phyloP scores from a whole-genome alignment of 92 coral and sea anemone species.

The Epizoanthus rinbou region DNA sequence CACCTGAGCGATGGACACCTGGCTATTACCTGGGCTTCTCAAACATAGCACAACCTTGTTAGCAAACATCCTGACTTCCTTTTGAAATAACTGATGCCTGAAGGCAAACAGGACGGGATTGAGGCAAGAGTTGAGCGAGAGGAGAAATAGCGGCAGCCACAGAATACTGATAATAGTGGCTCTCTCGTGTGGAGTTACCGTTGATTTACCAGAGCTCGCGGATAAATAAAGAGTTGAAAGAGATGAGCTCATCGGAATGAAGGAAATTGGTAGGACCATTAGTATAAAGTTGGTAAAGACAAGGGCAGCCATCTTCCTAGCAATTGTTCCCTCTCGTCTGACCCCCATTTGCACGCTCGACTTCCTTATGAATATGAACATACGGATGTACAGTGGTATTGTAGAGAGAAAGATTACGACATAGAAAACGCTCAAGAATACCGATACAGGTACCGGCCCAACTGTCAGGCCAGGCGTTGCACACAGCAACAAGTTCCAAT shows the following conservation, averaged over 20 bases:
- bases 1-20: too few species aligned
- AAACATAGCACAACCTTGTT: not conserved
- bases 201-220: not conserved
- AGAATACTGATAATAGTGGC: conserved; percentile 9
- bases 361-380: conserved; percentile 11
- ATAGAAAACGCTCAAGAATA: not conserved
- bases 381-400: conserved; percentile 18
- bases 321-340: conserved; percentile 12
- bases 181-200: not conserved
- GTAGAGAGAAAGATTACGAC: conserved; percentile 13
- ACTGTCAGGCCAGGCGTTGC: conserved; percentile 2
- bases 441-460: not conserved
- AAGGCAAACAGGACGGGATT: conserved; percentile 21
- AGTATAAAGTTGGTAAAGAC: conserved; percentile 21
- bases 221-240: not conserved
- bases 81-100: conserved; percentile 22
- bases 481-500: not conserved
- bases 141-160: conserved; percentile 22
- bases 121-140: conserved; percentile 27
- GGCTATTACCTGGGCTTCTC: too few species aligned
- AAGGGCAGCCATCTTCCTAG: conserved; percentile 20
- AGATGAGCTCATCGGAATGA: conserved; percentile 23
- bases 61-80: not conserved
- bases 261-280: conserved; percentile 25
- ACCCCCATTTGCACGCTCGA: conserved; percentile 15